Evolutionary conservation across 2,113 vertebrate genomes (phyloP).

Genomic region (Myxocyprinus asiaticus): DNA sequence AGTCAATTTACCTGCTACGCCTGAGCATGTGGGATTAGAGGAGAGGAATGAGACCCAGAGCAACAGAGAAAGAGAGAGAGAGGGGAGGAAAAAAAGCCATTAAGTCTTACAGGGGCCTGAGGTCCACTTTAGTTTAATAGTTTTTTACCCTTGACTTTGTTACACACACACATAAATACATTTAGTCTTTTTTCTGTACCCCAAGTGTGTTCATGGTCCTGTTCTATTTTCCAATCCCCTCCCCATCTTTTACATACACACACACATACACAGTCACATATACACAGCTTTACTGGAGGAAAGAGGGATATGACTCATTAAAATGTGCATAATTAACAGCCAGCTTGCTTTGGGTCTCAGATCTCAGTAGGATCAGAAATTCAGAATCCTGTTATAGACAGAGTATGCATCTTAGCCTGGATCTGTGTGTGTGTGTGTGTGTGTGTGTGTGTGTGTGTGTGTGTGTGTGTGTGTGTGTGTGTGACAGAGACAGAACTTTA

Average conservation of each 20-base stretch:
- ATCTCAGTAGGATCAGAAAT: conserved; percentile 30
- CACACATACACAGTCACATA: conserved; percentile 18
- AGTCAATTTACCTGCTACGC: conserved; percentile 34
- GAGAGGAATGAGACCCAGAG: conserved; percentile 29
- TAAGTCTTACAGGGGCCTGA: conserved; percentile 34
- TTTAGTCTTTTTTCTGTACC: neutral
- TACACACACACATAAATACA: conserved; percentile 23
- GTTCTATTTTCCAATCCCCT: conserved; percentile 34
- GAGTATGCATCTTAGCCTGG: neutral
- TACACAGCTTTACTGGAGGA: conserved; percentile 7
- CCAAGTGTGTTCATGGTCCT: conserved; percentile 30
- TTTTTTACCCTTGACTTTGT: conserved; percentile 52
- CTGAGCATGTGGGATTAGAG: conserved; percentile 38
- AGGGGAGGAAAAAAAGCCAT: conserved; percentile 33
- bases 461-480: too few relatives aligned
- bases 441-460: neutral
- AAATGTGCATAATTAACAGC: conserved; percentile 30
- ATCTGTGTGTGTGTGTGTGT: neutral
- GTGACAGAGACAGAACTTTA: too few relatives aligned
- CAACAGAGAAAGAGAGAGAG: conserved; percentile 18
- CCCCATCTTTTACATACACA: conserved; percentile 28
- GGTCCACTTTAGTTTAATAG: conserved; percentile 51
- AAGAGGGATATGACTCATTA: conserved; percentile 10
- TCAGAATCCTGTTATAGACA: neutral
- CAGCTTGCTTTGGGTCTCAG: neutral